A percentile compares a stretch with the other conserved stretches of the same genome.
phyloP scores from a whole-genome alignment of 2,888 invertebrate genomes.

The Drosophila nr. fundita region DNA sequence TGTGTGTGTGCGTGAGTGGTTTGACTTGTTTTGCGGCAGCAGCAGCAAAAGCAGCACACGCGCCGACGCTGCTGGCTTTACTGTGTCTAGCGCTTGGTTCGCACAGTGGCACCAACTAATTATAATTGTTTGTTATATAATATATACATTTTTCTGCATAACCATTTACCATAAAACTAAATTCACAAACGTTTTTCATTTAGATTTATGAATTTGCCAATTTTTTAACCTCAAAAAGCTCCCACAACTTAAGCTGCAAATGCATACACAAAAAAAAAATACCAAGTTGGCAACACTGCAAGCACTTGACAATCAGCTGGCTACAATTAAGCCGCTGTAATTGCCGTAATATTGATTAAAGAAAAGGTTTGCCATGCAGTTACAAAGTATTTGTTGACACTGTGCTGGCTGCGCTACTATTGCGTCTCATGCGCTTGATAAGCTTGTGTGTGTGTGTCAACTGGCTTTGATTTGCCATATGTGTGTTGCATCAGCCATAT shows the following conservation, averaged over 20 bases:
- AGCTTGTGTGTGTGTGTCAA: conserved; percentile 59
- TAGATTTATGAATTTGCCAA: background rate
- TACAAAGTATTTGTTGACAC: conserved; percentile 33
- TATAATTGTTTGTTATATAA: conserved; percentile 1
- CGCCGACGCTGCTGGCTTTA: conserved; percentile 65
- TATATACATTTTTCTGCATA: background rate
- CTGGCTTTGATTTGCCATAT: conserved; percentile 71
- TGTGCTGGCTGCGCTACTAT: conserved; percentile 60
- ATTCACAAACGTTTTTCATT: background rate
- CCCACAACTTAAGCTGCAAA: background rate
- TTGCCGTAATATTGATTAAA: conserved; percentile 16
- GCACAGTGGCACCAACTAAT: conserved; percentile 61
- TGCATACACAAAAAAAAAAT: conserved; percentile 4
- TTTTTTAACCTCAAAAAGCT: background rate
- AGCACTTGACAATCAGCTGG: background rate
- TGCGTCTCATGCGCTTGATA: conserved; percentile 75
- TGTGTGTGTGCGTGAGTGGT: conserved; percentile 65
- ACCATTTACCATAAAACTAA: background rate
- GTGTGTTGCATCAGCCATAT: conserved; percentile 77
- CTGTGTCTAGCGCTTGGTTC: conserved; percentile 67
- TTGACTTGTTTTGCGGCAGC: conserved; percentile 78
- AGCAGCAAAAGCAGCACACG: conserved; percentile 69
- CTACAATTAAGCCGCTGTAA: background rate
- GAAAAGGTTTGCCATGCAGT: conserved; percentile 21
- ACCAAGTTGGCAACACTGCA: conserved; percentile 9